Percentiles rank a stretch among this genome's conserved stretches.
Evolutionary conservation across 1,140 invertebrate genomes (phyloP).

Genomic region (Polyergus mexicanus): DNA sequence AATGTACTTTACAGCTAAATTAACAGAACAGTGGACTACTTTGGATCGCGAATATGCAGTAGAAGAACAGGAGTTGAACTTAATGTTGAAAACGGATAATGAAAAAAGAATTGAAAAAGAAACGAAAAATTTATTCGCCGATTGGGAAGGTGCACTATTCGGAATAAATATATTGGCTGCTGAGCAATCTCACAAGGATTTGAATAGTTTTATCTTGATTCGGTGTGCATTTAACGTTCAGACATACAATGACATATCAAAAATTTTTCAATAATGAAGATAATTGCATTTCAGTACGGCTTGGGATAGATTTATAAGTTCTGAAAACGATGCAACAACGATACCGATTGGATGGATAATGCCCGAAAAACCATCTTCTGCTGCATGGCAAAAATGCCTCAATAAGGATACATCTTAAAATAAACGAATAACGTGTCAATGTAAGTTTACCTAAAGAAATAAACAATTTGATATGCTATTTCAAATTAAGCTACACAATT

Average conservation of each 20-base stretch:
- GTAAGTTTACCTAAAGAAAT: constrained; percentile 47
- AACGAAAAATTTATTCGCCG: constrained; percentile 78
- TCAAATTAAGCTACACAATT: background rate
- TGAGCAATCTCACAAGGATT: constrained; percentile 80
- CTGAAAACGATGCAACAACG: constrained; percentile 80
- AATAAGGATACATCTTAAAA: constrained; percentile 73
- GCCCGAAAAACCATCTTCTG: constrained; percentile 82
- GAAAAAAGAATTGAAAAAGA: constrained; percentile 80
- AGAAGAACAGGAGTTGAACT: constrained; percentile 84
- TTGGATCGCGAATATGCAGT: constrained; percentile 82
- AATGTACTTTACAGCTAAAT: constrained; percentile 75
- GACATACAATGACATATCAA: background rate
- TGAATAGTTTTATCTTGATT: constrained; percentile 82
- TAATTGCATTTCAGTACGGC: constrained; percentile 83
- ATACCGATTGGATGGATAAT: constrained; percentile 88
- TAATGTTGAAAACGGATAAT: constrained; percentile 84
- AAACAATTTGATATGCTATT: constrained; percentile 58
- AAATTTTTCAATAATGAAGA: background rate
- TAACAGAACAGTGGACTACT: constrained; percentile 80
- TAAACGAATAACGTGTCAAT: constrained; percentile 17
- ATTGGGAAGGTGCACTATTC: constrained; percentile 83
- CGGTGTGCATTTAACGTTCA: constrained; percentile 77
- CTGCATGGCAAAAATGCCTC: constrained; percentile 83
- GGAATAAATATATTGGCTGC: constrained; percentile 74
- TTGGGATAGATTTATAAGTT: constrained; percentile 87